A percentile compares a stretch with the other conserved stretches of the same genome.
Conservation (phyloP, 2,113 vertebrate genomes). For the Catharus bicknelli region DNA sequence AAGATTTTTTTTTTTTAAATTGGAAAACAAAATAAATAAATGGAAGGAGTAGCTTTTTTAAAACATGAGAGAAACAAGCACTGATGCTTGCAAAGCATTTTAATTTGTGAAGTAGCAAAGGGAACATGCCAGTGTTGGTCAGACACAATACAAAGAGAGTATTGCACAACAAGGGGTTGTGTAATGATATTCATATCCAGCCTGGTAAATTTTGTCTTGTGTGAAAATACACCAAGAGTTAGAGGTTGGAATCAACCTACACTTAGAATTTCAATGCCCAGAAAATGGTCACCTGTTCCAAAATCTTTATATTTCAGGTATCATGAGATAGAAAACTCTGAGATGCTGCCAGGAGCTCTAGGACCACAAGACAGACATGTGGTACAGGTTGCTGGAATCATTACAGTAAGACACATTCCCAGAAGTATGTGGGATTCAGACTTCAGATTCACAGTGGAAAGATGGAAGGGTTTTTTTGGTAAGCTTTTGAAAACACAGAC, state of each 20-base stretch:
- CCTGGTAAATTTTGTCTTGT: background rate
- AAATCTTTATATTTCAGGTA: background rate
- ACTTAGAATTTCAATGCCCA: background rate
- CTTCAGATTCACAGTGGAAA: background rate
- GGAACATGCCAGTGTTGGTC: background rate
- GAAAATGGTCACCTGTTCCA: background rate
- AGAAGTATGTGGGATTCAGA: background rate
- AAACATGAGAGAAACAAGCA: background rate
- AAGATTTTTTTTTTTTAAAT: background rate
- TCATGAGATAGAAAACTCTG: background rate
- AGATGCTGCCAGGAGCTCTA: background rate
- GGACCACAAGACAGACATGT: background rate
- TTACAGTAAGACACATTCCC: background rate
- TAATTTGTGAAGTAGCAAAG: background rate
- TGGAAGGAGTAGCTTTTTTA: background rate
- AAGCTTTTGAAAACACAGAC: background rate
- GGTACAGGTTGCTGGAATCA: background rate
- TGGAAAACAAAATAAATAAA: background rate
- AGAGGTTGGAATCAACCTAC: background rate
- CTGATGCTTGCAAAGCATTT: background rate
- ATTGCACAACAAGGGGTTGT: background rate
- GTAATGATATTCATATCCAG: background rate
- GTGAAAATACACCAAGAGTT: background rate
- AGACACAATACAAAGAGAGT: background rate
- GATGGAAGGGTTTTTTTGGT: accelerated